These are phyloP conservation scores for Cremastobaeus sp. DNA, from an alignment of 2,888 invertebrate genomes.

Conservation along the genomic window DNA sequence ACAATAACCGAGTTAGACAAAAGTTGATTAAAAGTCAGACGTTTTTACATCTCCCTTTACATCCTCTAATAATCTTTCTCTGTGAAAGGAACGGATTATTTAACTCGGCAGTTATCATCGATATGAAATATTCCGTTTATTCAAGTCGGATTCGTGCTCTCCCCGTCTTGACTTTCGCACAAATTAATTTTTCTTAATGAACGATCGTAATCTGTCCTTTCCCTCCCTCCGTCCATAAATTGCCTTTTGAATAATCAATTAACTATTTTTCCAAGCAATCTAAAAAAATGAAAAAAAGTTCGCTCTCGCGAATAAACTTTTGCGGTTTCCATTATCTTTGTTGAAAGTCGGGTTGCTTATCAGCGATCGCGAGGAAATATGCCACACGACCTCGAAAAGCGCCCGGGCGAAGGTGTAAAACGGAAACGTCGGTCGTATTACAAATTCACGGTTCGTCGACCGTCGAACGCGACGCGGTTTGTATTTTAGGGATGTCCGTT, in stretches of 20 bases:
- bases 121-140: constrained; percentile 9
- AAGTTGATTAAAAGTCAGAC: constrained; percentile 22
- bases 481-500: constrained; percentile 48
- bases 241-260: no score
- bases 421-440: constrained; percentile 31
- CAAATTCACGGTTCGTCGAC: constrained; percentile 34
- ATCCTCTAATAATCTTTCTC: constrained; percentile 1
- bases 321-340: no score
- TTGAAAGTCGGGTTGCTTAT: no score
- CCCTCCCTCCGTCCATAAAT: no score
- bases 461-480: constrained; percentile 4
- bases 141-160: constrained; percentile 16
- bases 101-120: constrained; percentile 1
- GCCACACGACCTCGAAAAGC: constrained; percentile 19
- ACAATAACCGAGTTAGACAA: constrained; percentile 11
- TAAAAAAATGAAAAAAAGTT: no score
- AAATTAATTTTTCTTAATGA: constrained; percentile 11
- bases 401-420: constrained; percentile 15
- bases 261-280: no score
- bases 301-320: no score
- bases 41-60: not conserved
- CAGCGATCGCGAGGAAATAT: no score
- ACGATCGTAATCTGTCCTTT: constrained; percentile 8
- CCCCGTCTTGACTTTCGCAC: not conserved
- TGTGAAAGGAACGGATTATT: not conserved